These are phyloP conservation scores for Cygnus buccinator DNA, from an alignment of 2,113 vertebrate species.

Conservation along the genomic window DNA sequence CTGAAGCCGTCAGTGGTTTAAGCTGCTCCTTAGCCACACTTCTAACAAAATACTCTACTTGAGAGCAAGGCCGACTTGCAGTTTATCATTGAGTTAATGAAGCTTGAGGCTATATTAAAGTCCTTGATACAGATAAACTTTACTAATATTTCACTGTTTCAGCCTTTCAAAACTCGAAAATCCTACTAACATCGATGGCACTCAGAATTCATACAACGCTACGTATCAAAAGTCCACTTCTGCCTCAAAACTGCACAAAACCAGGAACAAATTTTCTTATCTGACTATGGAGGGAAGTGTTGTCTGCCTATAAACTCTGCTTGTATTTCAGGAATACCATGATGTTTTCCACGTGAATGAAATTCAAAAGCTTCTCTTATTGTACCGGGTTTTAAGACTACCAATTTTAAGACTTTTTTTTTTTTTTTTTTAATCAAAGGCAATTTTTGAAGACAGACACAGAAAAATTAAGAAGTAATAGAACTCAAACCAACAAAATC, in stretches of 20 bases:
- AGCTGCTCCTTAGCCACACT: not conserved
- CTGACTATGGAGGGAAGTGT: not conserved
- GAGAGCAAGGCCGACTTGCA: rapidly evolving
- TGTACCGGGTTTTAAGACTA: not conserved
- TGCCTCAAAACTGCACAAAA: not conserved
- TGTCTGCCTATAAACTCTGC: not conserved
- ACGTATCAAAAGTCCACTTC: not conserved
- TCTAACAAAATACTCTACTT: not conserved
- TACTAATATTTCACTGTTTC: not conserved
- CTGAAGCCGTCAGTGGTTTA: not conserved
- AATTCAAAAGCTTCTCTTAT: not conserved
- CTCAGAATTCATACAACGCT: not conserved
- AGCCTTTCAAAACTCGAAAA: not conserved
- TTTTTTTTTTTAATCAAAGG: no score
- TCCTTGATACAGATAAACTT: not conserved
- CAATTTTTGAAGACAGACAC: not conserved
- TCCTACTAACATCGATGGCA: not conserved
- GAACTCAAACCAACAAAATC: not conserved
- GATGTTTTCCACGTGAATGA: not conserved
- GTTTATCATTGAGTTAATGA: rapidly evolving
- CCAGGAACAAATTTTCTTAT: not conserved
- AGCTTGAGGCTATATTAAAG: not conserved
- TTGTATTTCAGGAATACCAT: not conserved
- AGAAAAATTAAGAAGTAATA: not conserved
- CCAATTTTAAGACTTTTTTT: not conserved